A percentile compares a stretch with the other conserved stretches of the same genome.
phyloP scores from a whole-genome alignment of 2,888 invertebrate species.

The Agapostemon virescens region DNA sequence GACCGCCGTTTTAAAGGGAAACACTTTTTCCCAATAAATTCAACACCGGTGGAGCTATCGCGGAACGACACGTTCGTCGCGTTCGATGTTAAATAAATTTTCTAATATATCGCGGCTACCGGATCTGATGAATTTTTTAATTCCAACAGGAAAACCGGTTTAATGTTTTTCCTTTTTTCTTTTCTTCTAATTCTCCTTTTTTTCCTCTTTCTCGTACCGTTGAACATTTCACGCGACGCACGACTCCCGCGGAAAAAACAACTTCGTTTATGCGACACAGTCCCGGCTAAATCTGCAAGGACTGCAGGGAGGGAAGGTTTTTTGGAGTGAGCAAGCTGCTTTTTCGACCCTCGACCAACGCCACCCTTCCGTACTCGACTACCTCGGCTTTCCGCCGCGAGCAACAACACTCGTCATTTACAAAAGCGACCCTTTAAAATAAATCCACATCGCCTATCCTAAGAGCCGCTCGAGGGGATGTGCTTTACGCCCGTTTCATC shows the following conservation, averaged over 20 bases:
- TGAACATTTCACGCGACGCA: background rate
- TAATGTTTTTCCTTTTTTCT: background rate
- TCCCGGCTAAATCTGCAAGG: conserved; percentile 48
- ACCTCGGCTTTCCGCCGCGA: conserved; percentile 62
- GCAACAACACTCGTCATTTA: conserved; percentile 70
- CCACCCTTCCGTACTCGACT: conserved; percentile 56
- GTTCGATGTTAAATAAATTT: background rate
- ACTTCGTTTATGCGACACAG: conserved; percentile 25
- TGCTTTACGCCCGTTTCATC: conserved; percentile 34
- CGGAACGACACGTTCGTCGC: no score
- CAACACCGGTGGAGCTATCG: background rate
- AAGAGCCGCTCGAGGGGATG: conserved; percentile 54
- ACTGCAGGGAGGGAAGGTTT: conserved; percentile 32
- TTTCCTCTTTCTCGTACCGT: background rate
- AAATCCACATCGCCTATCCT: conserved; percentile 66
- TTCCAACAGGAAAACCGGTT: background rate
- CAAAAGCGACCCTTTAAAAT: conserved; percentile 69
- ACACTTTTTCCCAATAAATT: background rate
- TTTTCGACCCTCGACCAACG: conserved; percentile 52
- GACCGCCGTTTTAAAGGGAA: background rate
- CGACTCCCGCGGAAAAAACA: conserved; percentile 26
- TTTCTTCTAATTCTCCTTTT: background rate
- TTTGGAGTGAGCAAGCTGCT: conserved; percentile 48
- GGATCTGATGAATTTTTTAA: background rate
- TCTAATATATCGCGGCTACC: background rate